Conservation (phyloP, 2,888 invertebrate species). For the Acleris laterana region DNA sequence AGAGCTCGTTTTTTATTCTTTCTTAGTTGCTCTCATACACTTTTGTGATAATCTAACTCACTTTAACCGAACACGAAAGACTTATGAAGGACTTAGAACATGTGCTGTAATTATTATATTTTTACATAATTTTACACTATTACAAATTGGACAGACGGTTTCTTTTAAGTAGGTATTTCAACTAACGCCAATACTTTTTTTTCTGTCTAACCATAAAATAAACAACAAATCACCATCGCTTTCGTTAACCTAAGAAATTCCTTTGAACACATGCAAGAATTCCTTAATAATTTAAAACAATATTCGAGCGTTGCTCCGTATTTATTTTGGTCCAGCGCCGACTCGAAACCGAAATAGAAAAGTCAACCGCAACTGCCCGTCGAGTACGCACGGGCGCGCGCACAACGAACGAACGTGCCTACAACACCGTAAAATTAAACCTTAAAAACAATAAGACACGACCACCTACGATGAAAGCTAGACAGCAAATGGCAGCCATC, state of each 20-base stretch:
- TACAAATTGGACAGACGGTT: no score
- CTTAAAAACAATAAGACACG: conserved; percentile 44
- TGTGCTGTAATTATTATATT: no score
- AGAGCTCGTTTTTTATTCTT: no score
- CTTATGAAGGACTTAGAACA: no score
- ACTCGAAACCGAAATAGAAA: conserved; percentile 78
- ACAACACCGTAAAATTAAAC: conserved; percentile 45
- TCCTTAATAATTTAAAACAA: conserved; percentile 17
- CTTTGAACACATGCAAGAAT: background rate
- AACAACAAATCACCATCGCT: no score
- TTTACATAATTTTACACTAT: no score
- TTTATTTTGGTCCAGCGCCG: conserved; percentile 75
- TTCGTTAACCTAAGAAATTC: background rate
- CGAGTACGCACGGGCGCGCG: conserved; percentile 67
- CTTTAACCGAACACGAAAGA: no score
- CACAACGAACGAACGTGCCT: conserved; percentile 47
- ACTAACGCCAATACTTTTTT: no score
- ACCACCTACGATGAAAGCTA: conserved; percentile 56
- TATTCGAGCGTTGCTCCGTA: conserved; percentile 43
- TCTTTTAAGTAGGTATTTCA: no score
- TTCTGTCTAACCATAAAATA: no score
- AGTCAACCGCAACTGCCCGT: conserved; percentile 70
- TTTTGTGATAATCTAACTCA: no score
- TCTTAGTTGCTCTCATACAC: no score
- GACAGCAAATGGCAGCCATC: conserved; percentile 66